phyloP scores from a whole-genome alignment of 2,888 invertebrate genomes.

The Drosophila nr. perissopoda region DNA sequence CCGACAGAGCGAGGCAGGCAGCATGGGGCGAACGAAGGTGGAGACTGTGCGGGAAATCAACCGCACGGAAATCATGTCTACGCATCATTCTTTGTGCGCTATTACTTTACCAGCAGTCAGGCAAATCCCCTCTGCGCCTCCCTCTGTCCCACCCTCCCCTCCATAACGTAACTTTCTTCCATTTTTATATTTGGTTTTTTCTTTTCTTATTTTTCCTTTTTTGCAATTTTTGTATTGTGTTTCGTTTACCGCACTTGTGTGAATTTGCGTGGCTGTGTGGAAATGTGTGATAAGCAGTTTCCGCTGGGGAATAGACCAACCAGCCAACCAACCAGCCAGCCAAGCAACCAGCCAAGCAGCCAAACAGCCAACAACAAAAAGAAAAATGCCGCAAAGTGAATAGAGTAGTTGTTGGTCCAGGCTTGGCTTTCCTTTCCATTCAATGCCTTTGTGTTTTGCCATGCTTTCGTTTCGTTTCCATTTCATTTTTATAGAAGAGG shows the following conservation, averaged over 20 bases:
- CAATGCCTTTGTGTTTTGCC: not conserved
- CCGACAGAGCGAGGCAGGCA: not conserved
- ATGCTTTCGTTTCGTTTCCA: slow-evolving; percentile 8
- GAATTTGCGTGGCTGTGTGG: slow-evolving; percentile 74
- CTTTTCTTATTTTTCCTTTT: slow-evolving; percentile 13
- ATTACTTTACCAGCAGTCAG: slow-evolving; percentile 60
- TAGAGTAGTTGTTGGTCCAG: slow-evolving; percentile 44
- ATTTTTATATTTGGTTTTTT: slow-evolving; percentile 17
- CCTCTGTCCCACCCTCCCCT: not conserved
- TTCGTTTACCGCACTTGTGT: slow-evolving; percentile 61
- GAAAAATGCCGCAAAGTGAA: slow-evolving; percentile 13
- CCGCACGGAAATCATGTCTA: slow-evolving; percentile 82
- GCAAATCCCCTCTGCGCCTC: not conserved
- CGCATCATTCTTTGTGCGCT: slow-evolving; percentile 80
- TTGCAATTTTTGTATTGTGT: slow-evolving; percentile 58
- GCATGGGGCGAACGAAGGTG: not conserved
- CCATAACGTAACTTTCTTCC: slow-evolving; percentile 22
- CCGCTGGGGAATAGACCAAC: slow-evolving; percentile 75
- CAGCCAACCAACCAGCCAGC: not conserved
- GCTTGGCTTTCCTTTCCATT: slow-evolving; percentile 20
- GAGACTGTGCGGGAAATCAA: slow-evolving; percentile 65
- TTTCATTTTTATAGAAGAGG: slow-evolving; percentile 27
- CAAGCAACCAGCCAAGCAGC: not conserved
- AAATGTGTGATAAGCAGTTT: slow-evolving; percentile 83
- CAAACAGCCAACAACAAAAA: not conserved